Conservation (phyloP, 2,113 vertebrate genomes). For the Oreochromis tanganicae region DNA sequence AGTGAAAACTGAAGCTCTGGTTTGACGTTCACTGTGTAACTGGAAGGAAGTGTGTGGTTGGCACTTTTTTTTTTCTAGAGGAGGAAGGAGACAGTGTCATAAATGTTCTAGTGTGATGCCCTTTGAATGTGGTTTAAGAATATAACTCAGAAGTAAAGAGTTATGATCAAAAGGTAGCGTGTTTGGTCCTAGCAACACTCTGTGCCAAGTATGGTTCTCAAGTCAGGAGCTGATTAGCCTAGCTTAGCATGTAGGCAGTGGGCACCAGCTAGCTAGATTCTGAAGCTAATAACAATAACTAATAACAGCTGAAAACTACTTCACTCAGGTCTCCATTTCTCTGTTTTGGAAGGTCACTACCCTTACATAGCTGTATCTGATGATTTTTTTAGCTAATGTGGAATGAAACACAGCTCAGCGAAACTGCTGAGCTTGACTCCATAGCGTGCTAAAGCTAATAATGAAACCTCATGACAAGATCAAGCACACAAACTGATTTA, state of each 20-base stretch:
- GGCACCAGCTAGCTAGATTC: not conserved
- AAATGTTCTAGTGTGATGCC: not conserved
- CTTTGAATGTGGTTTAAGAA: not conserved
- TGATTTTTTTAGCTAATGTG: not conserved
- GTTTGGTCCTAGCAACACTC: not conserved
- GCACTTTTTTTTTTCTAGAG: not conserved
- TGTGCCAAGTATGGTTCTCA: not conserved
- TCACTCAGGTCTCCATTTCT: not conserved
- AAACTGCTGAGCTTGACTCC: not conserved
- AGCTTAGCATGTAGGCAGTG: not conserved
- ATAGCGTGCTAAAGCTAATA: not conserved
- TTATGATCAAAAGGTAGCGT: not conserved
- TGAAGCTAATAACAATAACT: not conserved
- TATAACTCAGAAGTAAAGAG: not conserved
- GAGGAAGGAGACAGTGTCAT: not conserved
- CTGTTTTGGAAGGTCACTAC: not conserved
- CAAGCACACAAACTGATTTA: not conserved
- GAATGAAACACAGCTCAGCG: not conserved
- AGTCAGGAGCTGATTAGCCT: not conserved
- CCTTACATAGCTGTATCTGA: accelerated
- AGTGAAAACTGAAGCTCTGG: not conserved
- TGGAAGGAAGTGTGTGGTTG: not conserved
- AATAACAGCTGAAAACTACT: not conserved
- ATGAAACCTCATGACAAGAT: not conserved
- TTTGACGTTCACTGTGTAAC: not conserved